Base-by-base conservation (phyloP, 2,797 vertebrate species). In the Phylloscopus collybita region DNA sequence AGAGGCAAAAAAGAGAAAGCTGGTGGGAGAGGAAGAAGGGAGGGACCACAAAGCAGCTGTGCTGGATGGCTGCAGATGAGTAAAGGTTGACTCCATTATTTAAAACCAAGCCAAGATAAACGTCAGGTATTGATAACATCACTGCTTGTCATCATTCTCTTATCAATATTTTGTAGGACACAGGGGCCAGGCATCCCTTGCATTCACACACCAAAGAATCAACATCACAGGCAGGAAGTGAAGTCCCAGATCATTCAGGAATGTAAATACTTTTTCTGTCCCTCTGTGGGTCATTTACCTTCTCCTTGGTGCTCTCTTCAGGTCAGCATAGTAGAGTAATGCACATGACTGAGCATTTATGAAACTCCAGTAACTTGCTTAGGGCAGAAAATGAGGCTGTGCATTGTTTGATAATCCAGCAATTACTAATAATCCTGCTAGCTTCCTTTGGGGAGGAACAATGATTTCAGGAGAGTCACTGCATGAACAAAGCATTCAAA, bases 331-430 rank as follows among this genome's bases (percentile, higher is more conserved):
- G 60, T 5, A 76, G 16, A 91, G 66, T 57, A 66, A 73, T 25
- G 22, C 34, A 79, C 1, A 1, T 87, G 49, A 53, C 56, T 38
- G 49, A 80, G 67, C 38, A 57, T 71, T 95, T 88, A 53, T 73
- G 73, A 59, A 88, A 86, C 45, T 73, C 78, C 76, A 88, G 59
- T 65, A 83, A 44, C 51, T 57, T 79, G 13, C 34, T 51, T 23
- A 49, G 69, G 47, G 22, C 40, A 67, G 85, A 90, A 97, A 93
- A 95, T 57, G 56, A 88, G 38, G 9, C 17, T 61, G 80, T 84
- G 73, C 25, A 21, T 57, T 81, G 44, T 61, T 91, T 70, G 66
- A 78, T 70, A 94, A 86, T 70, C 45, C 49, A 85, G 70, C 53
- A 74, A 85, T 93, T 92, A 80, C n/a, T 57, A 21, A 73, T 19